Evolutionary conservation across 2,113 vertebrate species (phyloP), one percentile per base, ranked within the genome.

Genomic region (Seriola rivoliana): DNA sequence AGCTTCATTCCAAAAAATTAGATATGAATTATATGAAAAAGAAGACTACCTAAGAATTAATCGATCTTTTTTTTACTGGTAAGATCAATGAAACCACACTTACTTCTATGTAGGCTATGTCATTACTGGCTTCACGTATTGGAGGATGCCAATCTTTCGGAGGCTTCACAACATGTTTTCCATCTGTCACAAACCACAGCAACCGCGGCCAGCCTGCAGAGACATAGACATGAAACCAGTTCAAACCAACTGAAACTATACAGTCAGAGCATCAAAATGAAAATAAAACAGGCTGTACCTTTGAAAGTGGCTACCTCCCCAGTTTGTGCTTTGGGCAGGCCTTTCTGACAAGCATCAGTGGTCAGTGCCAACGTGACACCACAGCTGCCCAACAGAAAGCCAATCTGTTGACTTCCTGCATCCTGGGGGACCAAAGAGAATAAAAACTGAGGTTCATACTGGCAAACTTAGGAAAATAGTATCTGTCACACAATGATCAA

Each of bases 271-370:
- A 11, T 25, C 38, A 63, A 69, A 75, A 78, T 19, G 32, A 78
- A 82, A 66, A 58, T 14, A 9, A 73, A 81, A 52, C 40, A 48
- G 36, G 11, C 11, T 17, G 14, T 93, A 99, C 98, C 98, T 97
- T 97, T 99, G 90, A 99, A 99, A 0, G 96, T 95, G 8, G 95
- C 97, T 68, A 99, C 97, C 75, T 99, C 98, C 1, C 98, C 98
- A 0, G 97, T 97, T 87, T 97, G 98, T 75, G 97, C 96, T 95
- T 99, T 99, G 11, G 98, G 98, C 42, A 99, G 95, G 54, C 98
- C 98, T 60, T 99, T 99, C 92, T 99, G 98, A 94, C 98, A 99
- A 44, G 97, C 97, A 0, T 99, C 98, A 8, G 97, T 97, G 86
- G 98, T 99, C 90, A 99, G 94, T 52, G 98, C 98, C 81, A 99